These are phyloP conservation scores for Sesamia inferens DNA, from an alignment of 2,888 invertebrate genomes.

Conservation along the genomic window DNA sequence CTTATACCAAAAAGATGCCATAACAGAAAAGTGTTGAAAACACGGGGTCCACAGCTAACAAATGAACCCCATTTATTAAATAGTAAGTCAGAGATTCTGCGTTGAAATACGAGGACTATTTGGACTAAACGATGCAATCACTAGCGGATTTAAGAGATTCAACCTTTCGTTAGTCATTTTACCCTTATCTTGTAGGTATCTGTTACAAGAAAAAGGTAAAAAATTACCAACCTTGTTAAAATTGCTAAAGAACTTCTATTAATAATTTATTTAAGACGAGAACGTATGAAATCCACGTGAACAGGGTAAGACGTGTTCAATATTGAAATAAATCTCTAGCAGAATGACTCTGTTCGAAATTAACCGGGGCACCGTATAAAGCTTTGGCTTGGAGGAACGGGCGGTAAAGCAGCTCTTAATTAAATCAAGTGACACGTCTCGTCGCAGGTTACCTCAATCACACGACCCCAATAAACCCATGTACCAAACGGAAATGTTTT, in stretches of 20 bases:
- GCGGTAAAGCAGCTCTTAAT: constrained; percentile 89
- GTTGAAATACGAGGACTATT: constrained; percentile 87
- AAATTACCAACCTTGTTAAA: constrained; percentile 15
- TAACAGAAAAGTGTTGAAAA: constrained; percentile 45
- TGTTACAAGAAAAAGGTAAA: constrained; percentile 31
- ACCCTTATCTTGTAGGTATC: constrained; percentile 63
- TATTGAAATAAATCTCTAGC: constrained; percentile 86
- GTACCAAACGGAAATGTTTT: constrained; percentile 80
- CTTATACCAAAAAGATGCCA: constrained; percentile 29
- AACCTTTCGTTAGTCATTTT: constrained; percentile 72
- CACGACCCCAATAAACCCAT: constrained; percentile 88
- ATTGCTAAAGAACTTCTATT: background rate
- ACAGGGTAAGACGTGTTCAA: constrained; percentile 73
- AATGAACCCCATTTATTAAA: constrained; percentile 83
- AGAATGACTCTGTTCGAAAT: constrained; percentile 86
- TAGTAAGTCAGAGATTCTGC: constrained; percentile 79
- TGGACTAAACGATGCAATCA: constrained; percentile 87
- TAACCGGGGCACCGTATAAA: constrained; percentile 82
- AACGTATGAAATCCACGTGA: constrained; percentile 15
- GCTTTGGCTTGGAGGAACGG: constrained; percentile 84
- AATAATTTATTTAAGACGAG: background rate
- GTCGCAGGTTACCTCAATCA: constrained; percentile 88
- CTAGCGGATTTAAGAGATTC: constrained; percentile 84
- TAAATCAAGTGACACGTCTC: constrained; percentile 90
- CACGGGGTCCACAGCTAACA: constrained; percentile 69